These are phyloP conservation scores for Eulemur macaco DNA, from an alignment of 2,113 vertebrate species.

Conservation along the genomic window DNA sequence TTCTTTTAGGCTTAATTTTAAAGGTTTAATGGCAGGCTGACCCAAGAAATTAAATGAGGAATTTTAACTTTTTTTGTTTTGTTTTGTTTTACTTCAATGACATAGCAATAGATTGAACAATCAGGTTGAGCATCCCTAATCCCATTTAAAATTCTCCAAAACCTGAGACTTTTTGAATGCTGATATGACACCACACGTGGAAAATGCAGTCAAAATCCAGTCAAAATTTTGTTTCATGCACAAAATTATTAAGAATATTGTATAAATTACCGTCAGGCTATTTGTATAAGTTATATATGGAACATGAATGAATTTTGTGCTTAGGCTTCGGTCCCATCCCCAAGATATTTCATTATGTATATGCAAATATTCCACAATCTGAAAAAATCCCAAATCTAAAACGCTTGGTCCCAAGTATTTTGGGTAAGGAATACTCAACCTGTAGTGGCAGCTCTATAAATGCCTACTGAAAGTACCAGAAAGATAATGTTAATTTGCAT, in stretches of 20 bases:
- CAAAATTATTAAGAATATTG: not conserved
- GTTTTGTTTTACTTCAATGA: not conserved
- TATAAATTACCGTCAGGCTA: not conserved
- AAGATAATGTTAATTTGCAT: not conserved
- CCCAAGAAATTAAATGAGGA: conserved; percentile 21
- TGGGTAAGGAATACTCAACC: not conserved
- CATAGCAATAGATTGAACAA: not conserved
- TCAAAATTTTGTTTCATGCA: not conserved
- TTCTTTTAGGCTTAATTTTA: not conserved
- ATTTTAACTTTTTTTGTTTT: not conserved
- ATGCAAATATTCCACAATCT: not conserved
- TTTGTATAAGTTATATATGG: not conserved
- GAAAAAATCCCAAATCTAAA: not conserved
- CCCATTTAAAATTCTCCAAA: not conserved
- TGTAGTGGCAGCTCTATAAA: not conserved
- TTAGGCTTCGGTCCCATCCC: not conserved
- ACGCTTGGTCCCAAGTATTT: not conserved
- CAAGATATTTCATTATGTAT: not conserved
- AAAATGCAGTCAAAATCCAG: not conserved
- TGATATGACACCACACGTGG: not conserved
- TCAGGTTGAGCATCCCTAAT: not conserved
- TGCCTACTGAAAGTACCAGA: not conserved
- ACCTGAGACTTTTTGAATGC: not conserved
- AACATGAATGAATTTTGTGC: not conserved
- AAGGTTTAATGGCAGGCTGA: not conserved